A percentile compares a stretch with the other conserved stretches of the same genome.
These are phyloP conservation scores for Diabrotica virgifera DNA, from an alignment of 1,140 invertebrate species.

Conservation along the genomic window DNA sequence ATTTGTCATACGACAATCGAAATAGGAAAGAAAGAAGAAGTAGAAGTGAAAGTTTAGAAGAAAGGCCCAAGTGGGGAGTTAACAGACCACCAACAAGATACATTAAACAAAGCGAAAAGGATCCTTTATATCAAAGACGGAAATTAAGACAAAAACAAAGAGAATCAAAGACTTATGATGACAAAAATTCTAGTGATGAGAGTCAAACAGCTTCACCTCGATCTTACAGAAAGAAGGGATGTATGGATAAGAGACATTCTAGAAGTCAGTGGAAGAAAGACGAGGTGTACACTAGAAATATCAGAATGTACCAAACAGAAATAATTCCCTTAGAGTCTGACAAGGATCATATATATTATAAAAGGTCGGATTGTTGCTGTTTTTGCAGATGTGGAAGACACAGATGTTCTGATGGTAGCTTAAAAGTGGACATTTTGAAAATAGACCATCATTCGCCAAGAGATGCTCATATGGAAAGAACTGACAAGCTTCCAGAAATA, in stretches of 20 bases:
- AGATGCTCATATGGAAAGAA: constrained; percentile 17
- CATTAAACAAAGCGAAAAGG: constrained; percentile 74
- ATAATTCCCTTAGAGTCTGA: constrained; percentile 44
- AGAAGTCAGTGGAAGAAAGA: constrained; percentile 42
- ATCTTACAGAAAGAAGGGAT: constrained; percentile 39
- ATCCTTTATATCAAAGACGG: constrained; percentile 67
- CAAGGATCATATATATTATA: constrained; percentile 43
- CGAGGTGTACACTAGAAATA: constrained; percentile 39
- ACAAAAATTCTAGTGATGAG: constrained; percentile 57
- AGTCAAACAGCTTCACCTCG: constrained; percentile 55
- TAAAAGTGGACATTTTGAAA: constrained; percentile 42
- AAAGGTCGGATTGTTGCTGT: constrained; percentile 38
- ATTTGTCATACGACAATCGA: constrained; percentile 37
- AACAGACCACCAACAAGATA: constrained; percentile 68
- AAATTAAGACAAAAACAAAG: constrained; percentile 58
- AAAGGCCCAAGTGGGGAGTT: constrained; percentile 65
- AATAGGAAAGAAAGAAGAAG: constrained; percentile 54
- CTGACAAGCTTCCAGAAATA: constrained; percentile 24
- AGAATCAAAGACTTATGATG: constrained; percentile 43
- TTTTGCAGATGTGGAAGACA: constrained; percentile 33
- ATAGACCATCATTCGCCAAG: constrained; percentile 39
- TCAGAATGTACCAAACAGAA: constrained; percentile 45
- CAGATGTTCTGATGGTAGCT: constrained; percentile 23
- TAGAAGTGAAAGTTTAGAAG: constrained; percentile 55
- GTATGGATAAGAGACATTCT: constrained; percentile 35